These are phyloP conservation scores for Pantelozetes paolii DNA, from an alignment of 2,888 invertebrate genomes.

Conservation along the genomic window DNA sequence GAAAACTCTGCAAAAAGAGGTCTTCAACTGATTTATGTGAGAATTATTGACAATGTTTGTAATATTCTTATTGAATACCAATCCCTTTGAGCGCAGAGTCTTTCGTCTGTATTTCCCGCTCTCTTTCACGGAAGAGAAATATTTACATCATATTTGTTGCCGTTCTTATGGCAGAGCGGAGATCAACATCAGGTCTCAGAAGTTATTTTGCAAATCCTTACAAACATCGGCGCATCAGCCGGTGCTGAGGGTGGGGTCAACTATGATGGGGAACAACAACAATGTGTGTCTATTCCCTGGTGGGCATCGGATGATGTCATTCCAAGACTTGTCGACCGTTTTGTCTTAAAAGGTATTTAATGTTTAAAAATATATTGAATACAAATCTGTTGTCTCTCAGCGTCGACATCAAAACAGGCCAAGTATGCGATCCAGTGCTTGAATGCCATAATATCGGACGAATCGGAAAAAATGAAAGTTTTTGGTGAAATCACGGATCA, in stretches of 20 bases:
- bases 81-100: conserved; percentile 58
- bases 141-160: conserved; percentile 56
- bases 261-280: neutral
- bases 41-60: conserved; percentile 43
- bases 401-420: conserved; percentile 82
- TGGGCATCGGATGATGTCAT: conserved; percentile 42
- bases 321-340: conserved; percentile 42
- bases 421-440: conserved; percentile 94
- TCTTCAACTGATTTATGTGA: conserved; percentile 74
- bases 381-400: conserved; percentile 18
- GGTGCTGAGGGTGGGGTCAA: conserved; percentile 42
- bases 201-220: conserved; percentile 75
- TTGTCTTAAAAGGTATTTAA: conserved; percentile 42
- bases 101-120: conserved; percentile 86
- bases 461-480: conserved; percentile 63
- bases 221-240: conserved; percentile 52
- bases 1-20: conserved; percentile 82
- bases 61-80: conserved; percentile 38
- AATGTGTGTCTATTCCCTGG: conserved; percentile 40
- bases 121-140: conserved; percentile 85
- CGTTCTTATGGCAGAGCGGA: conserved; percentile 46
- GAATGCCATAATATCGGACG: conserved; percentile 51
- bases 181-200: conserved; percentile 74
- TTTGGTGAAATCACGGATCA: conserved; percentile 75
- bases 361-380: neutral